Conservation (phyloP, 1,140 invertebrate genomes). For the Tetragonula clypearis region DNA sequence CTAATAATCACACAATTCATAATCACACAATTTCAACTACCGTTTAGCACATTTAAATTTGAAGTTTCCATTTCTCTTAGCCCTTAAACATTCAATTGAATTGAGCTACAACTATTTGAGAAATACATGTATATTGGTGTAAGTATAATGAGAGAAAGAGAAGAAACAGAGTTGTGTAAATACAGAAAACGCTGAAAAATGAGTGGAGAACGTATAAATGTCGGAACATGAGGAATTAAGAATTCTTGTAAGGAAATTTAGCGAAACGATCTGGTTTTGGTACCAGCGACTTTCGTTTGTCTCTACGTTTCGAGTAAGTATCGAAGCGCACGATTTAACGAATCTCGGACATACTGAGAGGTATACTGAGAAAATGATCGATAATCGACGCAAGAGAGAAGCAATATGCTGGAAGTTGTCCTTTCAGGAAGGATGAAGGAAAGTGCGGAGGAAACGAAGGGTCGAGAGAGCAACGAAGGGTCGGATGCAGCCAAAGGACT, state of each 20-base stretch:
- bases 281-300: not conserved
- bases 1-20: not conserved
- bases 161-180: not conserved
- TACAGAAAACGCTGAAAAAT: not conserved
- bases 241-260: not conserved
- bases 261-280: not conserved
- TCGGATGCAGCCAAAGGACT: not conserved
- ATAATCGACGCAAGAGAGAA: slow-evolving; percentile 18
- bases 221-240: not conserved
- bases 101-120: slow-evolving; percentile 10
- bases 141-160: not conserved
- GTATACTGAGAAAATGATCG: not conserved
- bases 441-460: not conserved
- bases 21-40: not conserved
- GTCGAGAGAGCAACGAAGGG: not conserved
- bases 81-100: slow-evolving; percentile 53
- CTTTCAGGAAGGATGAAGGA: not conserved
- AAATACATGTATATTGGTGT: not conserved
- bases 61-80: slow-evolving; percentile 16
- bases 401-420: slow-evolving; percentile 20
- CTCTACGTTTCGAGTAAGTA: not conserved
- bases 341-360: no score
- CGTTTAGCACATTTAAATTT: slow-evolving; percentile 6
- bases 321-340: not conserved
- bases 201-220: no score